Base-by-base conservation (phyloP, 2,113 vertebrate species). In the Trematomus loennbergii region DNA sequence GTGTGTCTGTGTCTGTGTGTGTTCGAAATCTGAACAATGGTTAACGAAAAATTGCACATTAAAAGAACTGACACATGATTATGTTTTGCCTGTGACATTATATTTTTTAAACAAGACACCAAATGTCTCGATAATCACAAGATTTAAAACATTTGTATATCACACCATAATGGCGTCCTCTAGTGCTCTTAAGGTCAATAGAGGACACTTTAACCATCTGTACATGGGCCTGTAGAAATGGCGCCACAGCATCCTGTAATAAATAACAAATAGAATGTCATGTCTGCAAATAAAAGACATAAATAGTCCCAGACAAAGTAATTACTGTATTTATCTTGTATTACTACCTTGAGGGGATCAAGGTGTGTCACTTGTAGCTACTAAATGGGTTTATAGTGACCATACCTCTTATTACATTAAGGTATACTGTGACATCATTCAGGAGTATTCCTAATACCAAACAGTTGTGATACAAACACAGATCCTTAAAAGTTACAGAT, bases 151-250 rank as follows among this genome's bases (percentile, higher is more conserved):
- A n/a, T 29, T 33, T 43, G n/a, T 12, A 52, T 25, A 57, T 57
- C 25, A 15, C 16, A 12, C 2, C 13, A 0, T 5, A 5, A 48
- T 12, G 20, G 22, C 9, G 0, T 13, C 6, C 59, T 9, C 11
- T 25, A 17, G 17, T 17, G n/a, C 64, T 59, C 36, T 18, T 29
- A 6, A 69, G 77, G 79, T 85, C 79, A 70, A 2, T 22, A 52
- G 74, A 86, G 70, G 73, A 81, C 69, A 50, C 53, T 12, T n/a
- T 61, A n/a, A n/a, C 53, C 69, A 69, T 82, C 67, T 70, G 82
- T 11, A 73, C 55, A 67, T 57, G 63, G 72, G 59, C 55, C 43
- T 58, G n/a, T 64, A 10, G 15, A 22, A 69, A 22, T 22, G 18
- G 50, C 7, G 52, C 25, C 48, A 20, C 53, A 9, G 20, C 6